Percentiles rank a stretch among this genome's conserved stretches.
Conservation (phyloP, 2,888 invertebrate species). For the Leucozona laternaria region DNA sequence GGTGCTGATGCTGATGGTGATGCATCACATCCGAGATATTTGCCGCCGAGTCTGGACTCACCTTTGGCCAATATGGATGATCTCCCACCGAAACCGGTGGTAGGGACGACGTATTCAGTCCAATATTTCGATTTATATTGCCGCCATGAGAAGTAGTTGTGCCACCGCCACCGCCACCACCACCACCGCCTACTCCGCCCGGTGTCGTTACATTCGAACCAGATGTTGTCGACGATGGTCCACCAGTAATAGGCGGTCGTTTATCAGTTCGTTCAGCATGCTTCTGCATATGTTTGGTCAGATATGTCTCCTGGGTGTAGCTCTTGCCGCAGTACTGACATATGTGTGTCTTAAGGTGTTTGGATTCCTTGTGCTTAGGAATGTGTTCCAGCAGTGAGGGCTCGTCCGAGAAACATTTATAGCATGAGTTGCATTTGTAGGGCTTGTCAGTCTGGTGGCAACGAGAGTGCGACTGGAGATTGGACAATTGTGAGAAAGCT, state of each 20-base stretch:
- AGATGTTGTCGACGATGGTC: slow-evolving; percentile 53
- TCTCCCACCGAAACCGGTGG: slow-evolving; percentile 84
- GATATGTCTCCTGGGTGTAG: slow-evolving; percentile 99
- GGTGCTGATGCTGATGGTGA: slow-evolving; percentile 86
- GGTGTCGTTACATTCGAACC: slow-evolving; percentile 84
- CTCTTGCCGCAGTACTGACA: slow-evolving; percentile 99
- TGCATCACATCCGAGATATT: slow-evolving; percentile 87
- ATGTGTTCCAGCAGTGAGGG: slow-evolving; percentile 98
- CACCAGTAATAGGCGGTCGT: slow-evolving; percentile 90
- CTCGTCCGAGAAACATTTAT: slow-evolving; percentile 99
- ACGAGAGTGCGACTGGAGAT: slow-evolving; percentile 99
- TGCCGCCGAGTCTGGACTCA: slow-evolving; percentile 90
- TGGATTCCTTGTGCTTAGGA: slow-evolving; percentile 99
- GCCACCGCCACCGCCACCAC: slow-evolving; percentile 74
- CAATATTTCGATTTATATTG: slow-evolving; percentile 77
- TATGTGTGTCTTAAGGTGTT: slow-evolving; percentile 99
- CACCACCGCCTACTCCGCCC: slow-evolving; percentile 77
- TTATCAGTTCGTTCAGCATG: slow-evolving; percentile 97
- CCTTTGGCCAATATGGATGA: slow-evolving; percentile 94
- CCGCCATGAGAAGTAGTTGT: slow-evolving; percentile 66
- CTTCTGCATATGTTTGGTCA: slow-evolving; percentile 99
- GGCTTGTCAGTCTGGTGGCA: slow-evolving; percentile 99
- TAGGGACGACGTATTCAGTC: slow-evolving; percentile 75
- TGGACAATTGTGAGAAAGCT: slow-evolving; percentile 99
- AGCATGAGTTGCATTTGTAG: slow-evolving; percentile 99